Evolutionary conservation across 2,797 vertebrate genomes (phyloP).

Genomic region (Linurgus olivaceus): DNA sequence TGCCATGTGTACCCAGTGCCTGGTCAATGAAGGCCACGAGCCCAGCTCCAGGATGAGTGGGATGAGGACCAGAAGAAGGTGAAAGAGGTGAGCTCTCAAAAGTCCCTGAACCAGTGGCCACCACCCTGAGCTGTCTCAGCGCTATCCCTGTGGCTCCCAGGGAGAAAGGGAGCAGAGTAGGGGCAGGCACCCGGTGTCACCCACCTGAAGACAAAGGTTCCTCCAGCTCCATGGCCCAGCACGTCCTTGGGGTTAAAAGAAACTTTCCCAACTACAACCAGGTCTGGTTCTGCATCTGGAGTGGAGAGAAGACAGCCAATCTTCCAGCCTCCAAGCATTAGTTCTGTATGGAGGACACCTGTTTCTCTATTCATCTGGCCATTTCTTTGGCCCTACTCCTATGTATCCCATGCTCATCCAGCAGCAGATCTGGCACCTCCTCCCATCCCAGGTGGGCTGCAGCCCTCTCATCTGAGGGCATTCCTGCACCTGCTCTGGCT

Average conservation of each 20-base stretch:
- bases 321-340: background rate
- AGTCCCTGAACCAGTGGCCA: background rate
- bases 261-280: conserved; percentile 90
- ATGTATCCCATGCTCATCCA: background rate
- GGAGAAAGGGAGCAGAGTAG: background rate
- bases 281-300: conserved; percentile 68
- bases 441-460: background rate
- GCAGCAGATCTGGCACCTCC: background rate
- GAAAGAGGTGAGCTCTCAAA: background rate
- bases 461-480: background rate
- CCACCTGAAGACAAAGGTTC: conserved; percentile 93
- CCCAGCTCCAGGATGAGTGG: background rate
- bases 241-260: conserved; percentile 87
- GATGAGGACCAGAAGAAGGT: background rate
- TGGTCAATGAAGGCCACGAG: fast-evolving
- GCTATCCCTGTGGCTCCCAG: background rate
- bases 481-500: background rate
- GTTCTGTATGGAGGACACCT: background rate
- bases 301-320: background rate
- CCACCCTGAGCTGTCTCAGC: background rate
- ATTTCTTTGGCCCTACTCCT: background rate
- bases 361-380: background rate
- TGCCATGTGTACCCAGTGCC: background rate
- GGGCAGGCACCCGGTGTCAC: background rate
- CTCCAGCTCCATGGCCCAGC: conserved; percentile 89